Percentiles rank a stretch among this genome's conserved stretches.
Evolutionary conservation across 1,140 invertebrate genomes (phyloP).

Genomic region (Ostrea denselamellosa): DNA sequence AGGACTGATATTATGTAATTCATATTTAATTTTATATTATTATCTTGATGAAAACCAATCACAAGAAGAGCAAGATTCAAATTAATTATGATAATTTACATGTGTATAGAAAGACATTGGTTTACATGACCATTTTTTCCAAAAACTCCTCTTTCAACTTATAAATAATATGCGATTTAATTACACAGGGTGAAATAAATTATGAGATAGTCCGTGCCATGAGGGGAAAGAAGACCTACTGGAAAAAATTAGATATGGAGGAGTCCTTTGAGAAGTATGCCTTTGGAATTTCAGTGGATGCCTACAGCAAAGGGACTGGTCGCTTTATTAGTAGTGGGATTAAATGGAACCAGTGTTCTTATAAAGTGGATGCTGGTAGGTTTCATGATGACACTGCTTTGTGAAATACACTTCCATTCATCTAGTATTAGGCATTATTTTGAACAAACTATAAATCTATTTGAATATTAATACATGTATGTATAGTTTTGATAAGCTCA

Average conservation of each 20-base stretch:
- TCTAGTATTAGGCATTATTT: neutral
- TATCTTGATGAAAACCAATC: too few relatives aligned
- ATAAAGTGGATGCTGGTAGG: slow-evolving; percentile 1
- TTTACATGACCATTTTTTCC: neutral
- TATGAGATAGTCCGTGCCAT: neutral
- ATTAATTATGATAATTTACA: neutral
- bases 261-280: slow-evolving; percentile 12
- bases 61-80: too few relatives aligned
- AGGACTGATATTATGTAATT: too few relatives aligned
- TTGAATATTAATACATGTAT: too few relatives aligned
- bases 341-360: neutral
- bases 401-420: neutral
- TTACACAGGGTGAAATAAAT: neutral
- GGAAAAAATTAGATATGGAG: neutral
- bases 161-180: neutral
- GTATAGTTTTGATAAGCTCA: too few relatives aligned
- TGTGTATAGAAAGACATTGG: neutral
- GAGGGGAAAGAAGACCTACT: neutral
- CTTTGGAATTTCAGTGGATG: slow-evolving; percentile 19
- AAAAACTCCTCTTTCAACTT: neutral
- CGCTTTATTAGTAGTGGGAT: slow-evolving; percentile 24
- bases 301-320: neutral
- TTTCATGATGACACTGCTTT: neutral
- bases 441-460: neutral
- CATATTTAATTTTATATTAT: too few relatives aligned